Base-by-base conservation (phyloP, 1,140 invertebrate species). In the Drosophila auraria region DNA sequence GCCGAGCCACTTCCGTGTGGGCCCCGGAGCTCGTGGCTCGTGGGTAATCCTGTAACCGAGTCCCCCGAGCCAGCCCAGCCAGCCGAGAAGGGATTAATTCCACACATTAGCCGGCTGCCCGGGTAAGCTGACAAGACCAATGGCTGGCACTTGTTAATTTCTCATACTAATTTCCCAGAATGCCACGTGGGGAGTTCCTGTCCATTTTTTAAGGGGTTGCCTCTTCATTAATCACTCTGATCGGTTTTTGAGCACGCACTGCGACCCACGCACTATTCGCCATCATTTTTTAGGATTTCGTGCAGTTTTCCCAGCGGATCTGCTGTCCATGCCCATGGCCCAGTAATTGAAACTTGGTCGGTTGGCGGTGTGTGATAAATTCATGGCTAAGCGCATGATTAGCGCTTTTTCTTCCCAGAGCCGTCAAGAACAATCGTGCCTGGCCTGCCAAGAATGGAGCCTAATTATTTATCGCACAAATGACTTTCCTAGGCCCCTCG, bases 221-320 rank as follows among this genome's bases (percentile, higher is more conserved):
- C 65, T 70, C 44, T 69, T 81, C 83, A 87, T 87, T 87, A 87
- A 87, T 87, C 83, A 87, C 83, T 63, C 84, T 74, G 83, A 87
- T 87, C 83, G 84, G 86, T 89, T 90, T 89, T 77, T 76, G 81
- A 84, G 83, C 84, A 87, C 83, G 84, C 73, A 69, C 61, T 27
- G 27, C 17, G 36, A 17, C 65, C 33, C 11, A 62, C 42, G 68
- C 69, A 78, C 81, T 89, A 78, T 81, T 74, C 64, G 74, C 72
- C 68, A 84, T 89, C 83, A 90, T 87, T 87, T 87, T 87, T 87
- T 90, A 87, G 83, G 83, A 87, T 89, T 87, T 89, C 74, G 59
- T 75, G 53, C 63, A 80, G 75, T 73, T 83, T 74, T 77, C 73
- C 65, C 78, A 78, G 49, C 25, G 53, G 65, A 45, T 53, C 38